Percentiles rank a stretch among this genome's conserved stretches.
Evolutionary conservation across 2,797 vertebrate genomes (phyloP).

Genomic region (Malacoraja senta): DNA sequence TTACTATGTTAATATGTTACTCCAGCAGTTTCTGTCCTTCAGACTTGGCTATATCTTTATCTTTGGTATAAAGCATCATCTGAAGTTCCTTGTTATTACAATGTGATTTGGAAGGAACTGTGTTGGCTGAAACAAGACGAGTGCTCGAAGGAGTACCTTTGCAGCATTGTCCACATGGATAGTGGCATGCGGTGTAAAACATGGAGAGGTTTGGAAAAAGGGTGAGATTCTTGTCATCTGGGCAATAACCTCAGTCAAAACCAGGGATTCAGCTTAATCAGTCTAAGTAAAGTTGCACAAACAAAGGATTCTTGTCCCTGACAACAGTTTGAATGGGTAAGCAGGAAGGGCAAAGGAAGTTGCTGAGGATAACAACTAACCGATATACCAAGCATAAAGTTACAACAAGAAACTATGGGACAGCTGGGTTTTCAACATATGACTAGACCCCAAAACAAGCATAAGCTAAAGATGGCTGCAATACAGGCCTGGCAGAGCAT

Average conservation of each 20-base stretch:
- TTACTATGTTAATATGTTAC: too few relatives aligned
- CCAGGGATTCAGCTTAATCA: not conserved
- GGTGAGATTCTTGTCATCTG: not conserved
- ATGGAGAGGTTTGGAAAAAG: not conserved
- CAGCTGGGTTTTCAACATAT: not conserved
- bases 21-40: too few relatives aligned
- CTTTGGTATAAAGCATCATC: too few relatives aligned
- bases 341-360: not conserved
- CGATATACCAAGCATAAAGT: not conserved
- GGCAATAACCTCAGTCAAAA: not conserved
- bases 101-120: not conserved
- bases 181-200: not conserved
- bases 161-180: not conserved
- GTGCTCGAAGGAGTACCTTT: not conserved
- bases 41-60: too few relatives aligned
- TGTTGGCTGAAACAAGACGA: not conserved
- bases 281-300: not conserved
- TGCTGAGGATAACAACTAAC: not conserved
- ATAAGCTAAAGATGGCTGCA: too few relatives aligned
- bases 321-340: not conserved
- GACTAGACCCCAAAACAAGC: too few relatives aligned
- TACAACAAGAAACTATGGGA: not conserved
- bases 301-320: not conserved
- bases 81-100: not conserved
- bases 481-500: too few relatives aligned